Conservation (phyloP, 2,888 invertebrate genomes). For the Cephus runcator region DNA sequence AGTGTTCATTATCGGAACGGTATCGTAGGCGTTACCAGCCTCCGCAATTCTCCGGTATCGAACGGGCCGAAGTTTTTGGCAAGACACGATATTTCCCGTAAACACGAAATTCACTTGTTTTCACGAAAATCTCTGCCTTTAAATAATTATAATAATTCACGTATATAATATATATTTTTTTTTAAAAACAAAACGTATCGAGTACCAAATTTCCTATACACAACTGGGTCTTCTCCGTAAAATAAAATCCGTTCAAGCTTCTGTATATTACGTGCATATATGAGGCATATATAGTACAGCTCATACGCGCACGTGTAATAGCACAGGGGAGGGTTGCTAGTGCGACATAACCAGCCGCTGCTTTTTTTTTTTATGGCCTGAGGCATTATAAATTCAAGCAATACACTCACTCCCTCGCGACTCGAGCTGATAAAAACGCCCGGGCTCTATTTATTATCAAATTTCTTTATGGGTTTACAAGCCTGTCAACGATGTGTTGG, state of each 20-base stretch:
- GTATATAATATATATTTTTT: not conserved
- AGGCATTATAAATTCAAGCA: conserved; percentile 57
- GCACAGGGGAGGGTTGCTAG: conserved; percentile 17
- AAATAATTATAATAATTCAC: not conserved
- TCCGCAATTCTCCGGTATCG: not conserved
- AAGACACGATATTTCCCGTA: conserved; percentile 17
- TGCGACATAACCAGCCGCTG: conserved; percentile 25
- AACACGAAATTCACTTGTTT: conserved; percentile 14
- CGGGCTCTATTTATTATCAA: conserved; percentile 60
- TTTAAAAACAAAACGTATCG: not conserved
- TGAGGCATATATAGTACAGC: not conserved
- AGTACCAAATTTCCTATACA: not conserved
- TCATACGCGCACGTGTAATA: not conserved
- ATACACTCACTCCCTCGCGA: conserved; percentile 31
- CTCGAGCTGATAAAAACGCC: conserved; percentile 41
- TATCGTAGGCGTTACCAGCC: conserved; percentile 32
- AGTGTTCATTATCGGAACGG: conserved; percentile 41
- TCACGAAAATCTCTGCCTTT: conserved; percentile 7
- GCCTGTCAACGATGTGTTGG: conserved; percentile 49
- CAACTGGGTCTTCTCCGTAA: not conserved
- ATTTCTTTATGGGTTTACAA: conserved; percentile 64
- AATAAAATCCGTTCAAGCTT: not conserved
- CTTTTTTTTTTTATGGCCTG: conserved; percentile 53
- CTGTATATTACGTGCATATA: not conserved
- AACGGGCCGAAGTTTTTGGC: conserved; percentile 8